Conservation (phyloP, 2,113 vertebrate genomes). For the Epinephelus cyanopodus region DNA sequence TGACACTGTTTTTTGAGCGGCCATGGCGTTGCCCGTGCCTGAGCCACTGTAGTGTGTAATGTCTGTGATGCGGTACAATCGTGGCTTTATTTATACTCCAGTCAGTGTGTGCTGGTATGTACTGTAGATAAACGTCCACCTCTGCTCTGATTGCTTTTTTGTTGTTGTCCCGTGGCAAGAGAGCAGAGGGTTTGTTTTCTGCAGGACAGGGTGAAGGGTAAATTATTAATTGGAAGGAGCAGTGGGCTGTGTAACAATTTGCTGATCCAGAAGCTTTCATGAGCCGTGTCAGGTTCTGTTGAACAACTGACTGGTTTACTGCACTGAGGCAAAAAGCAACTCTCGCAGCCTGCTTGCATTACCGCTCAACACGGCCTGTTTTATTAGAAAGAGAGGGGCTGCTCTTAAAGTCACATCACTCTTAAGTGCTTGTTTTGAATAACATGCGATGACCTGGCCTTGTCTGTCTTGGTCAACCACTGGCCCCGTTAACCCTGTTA, state of each 20-base stretch:
- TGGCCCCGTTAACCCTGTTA: slow-evolving; percentile 59
- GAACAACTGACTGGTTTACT: slow-evolving; percentile 80
- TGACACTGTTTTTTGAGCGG: slow-evolving; percentile 86
- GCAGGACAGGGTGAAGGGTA: slow-evolving; percentile 73
- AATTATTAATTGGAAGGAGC: slow-evolving; percentile 85
- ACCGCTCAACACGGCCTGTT: slow-evolving; percentile 39
- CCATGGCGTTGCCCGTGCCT: slow-evolving; percentile 71
- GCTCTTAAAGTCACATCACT: slow-evolving; percentile 40
- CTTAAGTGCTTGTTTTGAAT: slow-evolving; percentile 53
- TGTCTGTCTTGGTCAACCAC: slow-evolving; percentile 45
- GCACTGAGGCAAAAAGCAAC: slow-evolving; percentile 62
- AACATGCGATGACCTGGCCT: slow-evolving; percentile 39
- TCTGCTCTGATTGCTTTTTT: slow-evolving; percentile 66
- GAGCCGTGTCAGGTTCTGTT: slow-evolving; percentile 75
- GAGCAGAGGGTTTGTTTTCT: slow-evolving; percentile 75
- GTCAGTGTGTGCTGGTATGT: slow-evolving; percentile 35
- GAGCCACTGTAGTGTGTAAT: slow-evolving; percentile 28
- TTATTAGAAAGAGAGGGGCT: slow-evolving; percentile 47
- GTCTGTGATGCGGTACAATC: slow-evolving; percentile 40
- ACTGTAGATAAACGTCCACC: slow-evolving; percentile 55
- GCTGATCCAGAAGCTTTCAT: slow-evolving; percentile 83
- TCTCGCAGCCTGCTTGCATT: slow-evolving; percentile 56
- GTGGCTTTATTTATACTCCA: slow-evolving; percentile 59
- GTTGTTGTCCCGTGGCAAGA: slow-evolving; percentile 65
- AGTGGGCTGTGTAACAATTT: slow-evolving; percentile 83